phyloP scores from a whole-genome alignment of 2,113 vertebrate genomes.

The Zeus faber region DNA sequence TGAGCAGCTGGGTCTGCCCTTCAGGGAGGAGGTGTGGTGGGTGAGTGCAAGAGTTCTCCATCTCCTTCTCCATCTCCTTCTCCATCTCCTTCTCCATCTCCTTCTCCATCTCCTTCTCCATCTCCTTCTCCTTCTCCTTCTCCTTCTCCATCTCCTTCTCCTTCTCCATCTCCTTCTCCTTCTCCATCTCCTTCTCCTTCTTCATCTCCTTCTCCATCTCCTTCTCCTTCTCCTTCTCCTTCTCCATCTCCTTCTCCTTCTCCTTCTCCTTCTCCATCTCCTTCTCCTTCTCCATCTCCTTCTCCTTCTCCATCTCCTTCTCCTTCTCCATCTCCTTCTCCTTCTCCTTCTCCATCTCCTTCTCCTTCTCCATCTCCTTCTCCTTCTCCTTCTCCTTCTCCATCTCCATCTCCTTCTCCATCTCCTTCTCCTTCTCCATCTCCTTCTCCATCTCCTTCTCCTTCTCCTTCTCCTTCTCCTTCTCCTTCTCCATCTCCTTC shows the following conservation, averaged over 20 bases:
- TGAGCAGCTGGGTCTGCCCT: conserved; percentile 88
- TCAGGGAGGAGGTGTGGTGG: conserved; percentile 96
- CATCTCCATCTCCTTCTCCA: neutral
- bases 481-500: neutral
- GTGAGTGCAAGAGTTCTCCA: conserved; percentile 82
- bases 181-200: neutral
- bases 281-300: neutral
- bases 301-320: neutral
- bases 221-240: neutral
- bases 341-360: neutral
- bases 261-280: neutral
- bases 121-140: neutral
- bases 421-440: neutral
- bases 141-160: neutral
- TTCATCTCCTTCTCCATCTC: neutral
- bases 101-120: neutral
- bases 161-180: neutral
- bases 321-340: neutral
- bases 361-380: neutral
- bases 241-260: neutral
- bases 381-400: neutral
- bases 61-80: neutral
- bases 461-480: neutral
- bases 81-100: neutral
- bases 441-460: neutral